Conservation (phyloP, 1,140 invertebrate species). For the Sarcophaga peregrina region DNA sequence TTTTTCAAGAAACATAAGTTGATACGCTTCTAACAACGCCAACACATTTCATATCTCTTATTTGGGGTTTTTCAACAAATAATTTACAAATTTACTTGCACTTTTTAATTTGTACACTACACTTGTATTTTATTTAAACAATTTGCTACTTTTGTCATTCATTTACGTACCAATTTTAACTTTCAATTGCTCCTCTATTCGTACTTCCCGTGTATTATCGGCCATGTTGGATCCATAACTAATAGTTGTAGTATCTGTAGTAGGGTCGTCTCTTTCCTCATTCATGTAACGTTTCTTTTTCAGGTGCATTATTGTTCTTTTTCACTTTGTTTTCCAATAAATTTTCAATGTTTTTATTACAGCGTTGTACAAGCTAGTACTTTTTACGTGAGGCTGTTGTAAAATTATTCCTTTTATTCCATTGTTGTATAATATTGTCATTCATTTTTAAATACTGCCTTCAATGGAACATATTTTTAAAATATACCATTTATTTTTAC, state of each 20-base stretch:
- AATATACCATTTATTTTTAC: no score
- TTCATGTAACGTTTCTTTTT: constrained; percentile 64
- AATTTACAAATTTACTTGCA: neutral
- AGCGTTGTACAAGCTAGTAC: constrained; percentile 12
- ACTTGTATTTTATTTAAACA: constrained; percentile 39
- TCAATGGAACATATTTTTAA: neutral
- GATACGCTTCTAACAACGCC: constrained; percentile 43
- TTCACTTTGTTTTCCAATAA: constrained; percentile 36
- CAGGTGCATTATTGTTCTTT: constrained; percentile 60
- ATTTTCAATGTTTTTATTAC: constrained; percentile 33
- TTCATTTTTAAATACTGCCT: constrained; percentile 1
- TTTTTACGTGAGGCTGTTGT: constrained; percentile 27
- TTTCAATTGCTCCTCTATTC: constrained; percentile 86
- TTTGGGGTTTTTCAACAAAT: neutral
- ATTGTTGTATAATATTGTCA: neutral
- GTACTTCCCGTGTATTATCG: constrained; percentile 84
- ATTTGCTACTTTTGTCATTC: constrained; percentile 51
- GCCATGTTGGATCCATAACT: constrained; percentile 86
- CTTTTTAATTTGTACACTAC: neutral
- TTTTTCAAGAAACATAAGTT: constrained; percentile 28
- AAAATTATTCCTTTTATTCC: neutral
- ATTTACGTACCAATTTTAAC: constrained; percentile 84
- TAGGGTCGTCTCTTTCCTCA: constrained; percentile 58
- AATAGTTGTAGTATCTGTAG: constrained; percentile 48
- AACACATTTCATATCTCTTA: constrained; percentile 59